Evolutionary conservation across 64 coral and sea anemone genomes (phyloP).

Genomic region (Actinia equina): DNA sequence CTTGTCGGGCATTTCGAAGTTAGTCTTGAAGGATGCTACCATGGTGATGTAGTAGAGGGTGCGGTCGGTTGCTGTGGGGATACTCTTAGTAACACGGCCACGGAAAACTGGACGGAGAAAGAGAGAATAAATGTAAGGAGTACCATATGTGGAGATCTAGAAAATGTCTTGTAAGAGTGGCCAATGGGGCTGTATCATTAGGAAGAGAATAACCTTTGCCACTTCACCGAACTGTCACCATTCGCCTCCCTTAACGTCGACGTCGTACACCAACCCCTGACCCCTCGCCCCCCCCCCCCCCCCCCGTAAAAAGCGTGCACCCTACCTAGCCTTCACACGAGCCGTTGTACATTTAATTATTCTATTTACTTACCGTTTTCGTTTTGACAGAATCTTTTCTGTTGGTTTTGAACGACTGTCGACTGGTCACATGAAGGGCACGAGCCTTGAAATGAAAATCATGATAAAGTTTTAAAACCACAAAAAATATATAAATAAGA

Average conservation of each 20-base stretch:
- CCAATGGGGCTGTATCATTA: too few species aligned
- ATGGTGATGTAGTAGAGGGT: neutral
- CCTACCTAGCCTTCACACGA: too few species aligned
- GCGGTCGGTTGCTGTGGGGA: neutral
- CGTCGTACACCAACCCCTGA: too few species aligned
- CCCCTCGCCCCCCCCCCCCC: too few species aligned
- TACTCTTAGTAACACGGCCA: neutral
- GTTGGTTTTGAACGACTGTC: neutral
- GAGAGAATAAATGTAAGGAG: neutral
- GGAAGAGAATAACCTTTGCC: too few species aligned
- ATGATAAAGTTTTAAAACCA: neutral
- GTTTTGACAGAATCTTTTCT: neutral
- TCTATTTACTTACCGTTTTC: neutral
- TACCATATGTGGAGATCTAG: neutral
- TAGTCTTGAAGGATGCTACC: neutral
- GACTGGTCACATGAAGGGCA: neutral
- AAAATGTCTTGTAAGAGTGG: neutral
- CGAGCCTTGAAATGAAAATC: neutral
- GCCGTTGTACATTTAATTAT: too few species aligned
- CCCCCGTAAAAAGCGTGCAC: too few species aligned
- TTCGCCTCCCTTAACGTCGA: too few species aligned
- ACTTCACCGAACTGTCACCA: too few species aligned
- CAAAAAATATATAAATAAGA: too few species aligned
- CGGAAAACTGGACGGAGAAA: neutral
- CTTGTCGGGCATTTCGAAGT: neutral